Conservation (phyloP, 1,140 invertebrate genomes). For the Spodoptera frugiperda region DNA sequence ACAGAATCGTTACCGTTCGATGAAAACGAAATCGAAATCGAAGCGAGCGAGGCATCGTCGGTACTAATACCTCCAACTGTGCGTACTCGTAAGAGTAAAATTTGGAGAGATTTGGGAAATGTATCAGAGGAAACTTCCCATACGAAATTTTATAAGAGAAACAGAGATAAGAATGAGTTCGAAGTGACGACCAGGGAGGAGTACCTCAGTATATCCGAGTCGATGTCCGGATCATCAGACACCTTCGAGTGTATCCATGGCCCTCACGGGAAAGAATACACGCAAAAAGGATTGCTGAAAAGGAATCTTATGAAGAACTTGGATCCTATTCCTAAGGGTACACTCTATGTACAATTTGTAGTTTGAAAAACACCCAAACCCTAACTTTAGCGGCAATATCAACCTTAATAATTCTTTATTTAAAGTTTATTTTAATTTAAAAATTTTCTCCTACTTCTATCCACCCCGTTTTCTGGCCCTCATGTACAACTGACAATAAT, state of each 20-base stretch:
- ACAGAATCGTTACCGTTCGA: too few relatives aligned
- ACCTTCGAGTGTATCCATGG: conserved; percentile 68
- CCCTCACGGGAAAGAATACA: conserved; percentile 65
- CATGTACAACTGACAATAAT: not conserved
- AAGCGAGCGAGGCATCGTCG: not conserved
- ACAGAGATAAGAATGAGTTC: conserved; percentile 50
- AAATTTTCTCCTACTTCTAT: too few relatives aligned
- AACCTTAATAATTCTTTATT: too few relatives aligned
- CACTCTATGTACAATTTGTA: not conserved
- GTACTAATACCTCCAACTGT: too few relatives aligned
- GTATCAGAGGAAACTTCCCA: conserved; percentile 61
- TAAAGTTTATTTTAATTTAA: too few relatives aligned
- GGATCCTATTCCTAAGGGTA: conserved; percentile 67
- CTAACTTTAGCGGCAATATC: too few relatives aligned
- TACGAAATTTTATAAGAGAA: conserved; percentile 62
- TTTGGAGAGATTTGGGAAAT: conserved; percentile 42
- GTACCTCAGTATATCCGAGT: conserved; percentile 62
- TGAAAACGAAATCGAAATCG: too few relatives aligned
- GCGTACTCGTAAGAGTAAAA: not conserved
- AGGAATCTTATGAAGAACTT: conserved; percentile 66
- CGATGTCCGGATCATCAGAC: conserved; percentile 66
- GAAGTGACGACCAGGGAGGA: conserved; percentile 60
- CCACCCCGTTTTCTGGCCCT: not conserved
- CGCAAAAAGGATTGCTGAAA: conserved; percentile 59
- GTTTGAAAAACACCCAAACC: not conserved